Percentiles rank a stretch among this genome's conserved stretches.
phyloP scores from a whole-genome alignment of 2,888 invertebrate genomes.

The Mimas tiliae region DNA sequence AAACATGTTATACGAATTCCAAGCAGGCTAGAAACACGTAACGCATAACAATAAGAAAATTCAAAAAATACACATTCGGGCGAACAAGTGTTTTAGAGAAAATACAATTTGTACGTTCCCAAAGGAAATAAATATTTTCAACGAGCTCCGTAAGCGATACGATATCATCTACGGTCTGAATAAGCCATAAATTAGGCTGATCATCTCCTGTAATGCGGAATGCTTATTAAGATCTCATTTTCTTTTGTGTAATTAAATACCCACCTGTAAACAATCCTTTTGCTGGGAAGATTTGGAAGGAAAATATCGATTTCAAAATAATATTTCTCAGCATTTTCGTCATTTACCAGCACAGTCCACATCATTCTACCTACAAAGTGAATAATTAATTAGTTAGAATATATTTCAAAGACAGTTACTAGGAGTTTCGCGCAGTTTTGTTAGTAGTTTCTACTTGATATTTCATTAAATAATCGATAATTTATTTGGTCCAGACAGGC shows the following conservation, averaged over 20 bases:
- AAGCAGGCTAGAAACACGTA: conserved; percentile 3
- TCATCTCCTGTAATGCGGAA: conserved; percentile 28
- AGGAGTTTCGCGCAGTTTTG: neutral
- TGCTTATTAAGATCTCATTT: conserved; percentile 38
- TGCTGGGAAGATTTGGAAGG: conserved; percentile 72
- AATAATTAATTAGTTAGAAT: conserved; percentile 29
- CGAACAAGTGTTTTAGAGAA: conserved; percentile 27
- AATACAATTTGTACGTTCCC: conserved; percentile 48
- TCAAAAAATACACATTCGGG: conserved; percentile 36
- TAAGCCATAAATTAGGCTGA: conserved; percentile 45
- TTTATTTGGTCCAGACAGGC: too few species aligned
- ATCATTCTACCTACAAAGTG: conserved; percentile 77
- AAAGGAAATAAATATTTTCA: conserved; percentile 55
- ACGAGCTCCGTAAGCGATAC: conserved; percentile 59
- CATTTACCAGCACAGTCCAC: conserved; percentile 82
- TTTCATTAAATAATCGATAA: too few species aligned
- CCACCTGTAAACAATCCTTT: conserved; percentile 79
- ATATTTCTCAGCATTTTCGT: conserved; percentile 72
- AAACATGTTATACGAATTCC: conserved; percentile 15
- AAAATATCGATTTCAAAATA: conserved; percentile 81
- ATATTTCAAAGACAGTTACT: neutral
- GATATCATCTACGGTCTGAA: conserved; percentile 54
- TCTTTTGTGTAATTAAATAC: conserved; percentile 34
- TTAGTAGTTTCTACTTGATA: neutral
- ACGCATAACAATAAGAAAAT: conserved; percentile 13